phyloP scores from a whole-genome alignment of 2,113 vertebrate species.

The Bungarus multicinctus region DNA sequence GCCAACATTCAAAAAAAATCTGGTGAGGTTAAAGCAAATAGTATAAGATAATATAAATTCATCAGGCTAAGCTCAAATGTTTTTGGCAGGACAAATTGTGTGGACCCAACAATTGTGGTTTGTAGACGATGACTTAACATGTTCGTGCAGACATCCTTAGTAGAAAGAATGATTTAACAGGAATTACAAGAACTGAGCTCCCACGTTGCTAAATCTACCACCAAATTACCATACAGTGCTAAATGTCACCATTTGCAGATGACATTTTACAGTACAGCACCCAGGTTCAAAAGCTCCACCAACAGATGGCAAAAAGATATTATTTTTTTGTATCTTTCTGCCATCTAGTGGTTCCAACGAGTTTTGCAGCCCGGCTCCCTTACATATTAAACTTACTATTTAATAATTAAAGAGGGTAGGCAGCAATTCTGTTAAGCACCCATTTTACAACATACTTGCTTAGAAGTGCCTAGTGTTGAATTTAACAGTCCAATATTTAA shows the following conservation, averaged over 20 bases:
- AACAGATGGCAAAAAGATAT: neutral
- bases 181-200: neutral
- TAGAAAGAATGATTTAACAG: neutral
- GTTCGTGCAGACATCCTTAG: neutral
- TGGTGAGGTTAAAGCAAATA: neutral
- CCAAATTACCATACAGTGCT: neutral
- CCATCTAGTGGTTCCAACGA: neutral
- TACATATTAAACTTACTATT: neutral
- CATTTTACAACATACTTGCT: neutral
- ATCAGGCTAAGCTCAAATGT: neutral
- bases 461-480: neutral
- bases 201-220: neutral
- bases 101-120: neutral
- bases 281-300: neutral
- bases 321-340: neutral
- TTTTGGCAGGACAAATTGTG: neutral
- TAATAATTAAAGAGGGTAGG: neutral
- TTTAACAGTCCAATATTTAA: neutral
- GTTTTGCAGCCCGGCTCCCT: neutral
- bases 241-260: neutral
- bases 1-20: neutral
- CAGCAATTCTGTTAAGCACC: neutral
- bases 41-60: neutral
- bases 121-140: neutral
- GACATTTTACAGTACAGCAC: neutral